Percentiles rank a stretch among this genome's conserved stretches.
phyloP scores from a whole-genome alignment of 2,888 invertebrate species.

The Meganola albula region DNA sequence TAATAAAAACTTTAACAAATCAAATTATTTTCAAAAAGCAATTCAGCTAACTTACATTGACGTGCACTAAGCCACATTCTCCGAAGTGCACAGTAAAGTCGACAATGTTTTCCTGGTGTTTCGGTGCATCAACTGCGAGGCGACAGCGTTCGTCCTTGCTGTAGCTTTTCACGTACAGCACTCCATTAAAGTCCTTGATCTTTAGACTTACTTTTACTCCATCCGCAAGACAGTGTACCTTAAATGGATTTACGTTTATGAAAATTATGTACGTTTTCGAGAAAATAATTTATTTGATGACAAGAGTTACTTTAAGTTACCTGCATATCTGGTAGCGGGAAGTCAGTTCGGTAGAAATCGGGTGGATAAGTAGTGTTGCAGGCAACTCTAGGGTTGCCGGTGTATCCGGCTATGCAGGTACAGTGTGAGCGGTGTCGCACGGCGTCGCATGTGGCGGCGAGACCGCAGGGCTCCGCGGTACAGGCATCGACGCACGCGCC shows the following conservation, averaged over 20 bases:
- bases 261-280: background rate
- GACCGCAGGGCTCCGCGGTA: constrained; percentile 83
- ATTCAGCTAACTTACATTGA: constrained; percentile 91
- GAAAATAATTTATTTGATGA: background rate
- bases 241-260: background rate
- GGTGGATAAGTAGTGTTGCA: constrained; percentile 77
- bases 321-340: constrained; percentile 90
- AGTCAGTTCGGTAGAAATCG: constrained; percentile 82
- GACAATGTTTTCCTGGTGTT: constrained; percentile 82
- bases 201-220: constrained; percentile 92
- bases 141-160: constrained; percentile 95
- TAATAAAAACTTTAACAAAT: too few relatives aligned
- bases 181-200: constrained; percentile 90
- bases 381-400: constrained; percentile 84
- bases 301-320: constrained; percentile 26
- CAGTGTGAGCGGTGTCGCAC: constrained; percentile 87
- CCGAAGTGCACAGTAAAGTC: constrained; percentile 94
- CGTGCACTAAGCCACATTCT: constrained; percentile 93
- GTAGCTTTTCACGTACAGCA: constrained; percentile 95
- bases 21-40: too few relatives aligned
- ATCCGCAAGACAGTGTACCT: constrained; percentile 92
- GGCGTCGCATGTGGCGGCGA: constrained; percentile 87
- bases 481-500: constrained; percentile 90
- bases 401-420: constrained; percentile 85
- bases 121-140: constrained; percentile 85